Conservation (phyloP, 2,888 invertebrate species). For the Pyrochroa serraticornis region DNA sequence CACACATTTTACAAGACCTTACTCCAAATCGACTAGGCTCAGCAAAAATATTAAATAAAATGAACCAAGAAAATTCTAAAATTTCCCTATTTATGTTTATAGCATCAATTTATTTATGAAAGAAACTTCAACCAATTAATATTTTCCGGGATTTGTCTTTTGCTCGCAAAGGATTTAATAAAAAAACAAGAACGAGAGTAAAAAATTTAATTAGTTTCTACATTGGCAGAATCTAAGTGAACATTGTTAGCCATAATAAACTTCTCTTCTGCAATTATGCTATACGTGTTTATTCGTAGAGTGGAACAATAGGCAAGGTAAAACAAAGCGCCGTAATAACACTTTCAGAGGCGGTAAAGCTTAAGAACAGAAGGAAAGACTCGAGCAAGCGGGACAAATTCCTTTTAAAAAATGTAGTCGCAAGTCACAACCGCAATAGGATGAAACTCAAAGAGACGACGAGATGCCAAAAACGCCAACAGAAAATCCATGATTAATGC, state of each 20-base stretch:
- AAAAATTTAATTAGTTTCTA: slow-evolving; percentile 11
- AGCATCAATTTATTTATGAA: no score
- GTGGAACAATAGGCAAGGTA: slow-evolving; percentile 1
- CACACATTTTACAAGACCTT: no score
- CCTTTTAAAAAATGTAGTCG: not conserved
- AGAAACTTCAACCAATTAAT: no score
- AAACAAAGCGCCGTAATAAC: slow-evolving; percentile 5
- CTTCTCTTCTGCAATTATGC: slow-evolving; percentile 8
- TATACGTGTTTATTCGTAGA: slow-evolving; percentile 13
- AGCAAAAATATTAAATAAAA: no score
- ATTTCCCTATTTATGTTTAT: no score
- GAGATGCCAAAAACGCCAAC: not conserved
- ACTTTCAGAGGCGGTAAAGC: slow-evolving; percentile 5
- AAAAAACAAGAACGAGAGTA: not conserved
- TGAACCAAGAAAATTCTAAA: no score
- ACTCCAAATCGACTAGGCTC: no score
- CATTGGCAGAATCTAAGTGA: slow-evolving; percentile 7
- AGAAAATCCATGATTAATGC: slow-evolving; percentile 6
- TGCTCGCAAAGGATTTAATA: no score
- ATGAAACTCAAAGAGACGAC: not conserved
- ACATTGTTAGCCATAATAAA: slow-evolving; percentile 8
- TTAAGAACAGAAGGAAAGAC: not conserved
- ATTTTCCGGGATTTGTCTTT: no score
- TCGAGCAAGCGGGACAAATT: slow-evolving; percentile 1
- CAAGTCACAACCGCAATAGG: no score